Conservation (phyloP, 2,888 invertebrate genomes). For the Slavum lentiscoides region DNA sequence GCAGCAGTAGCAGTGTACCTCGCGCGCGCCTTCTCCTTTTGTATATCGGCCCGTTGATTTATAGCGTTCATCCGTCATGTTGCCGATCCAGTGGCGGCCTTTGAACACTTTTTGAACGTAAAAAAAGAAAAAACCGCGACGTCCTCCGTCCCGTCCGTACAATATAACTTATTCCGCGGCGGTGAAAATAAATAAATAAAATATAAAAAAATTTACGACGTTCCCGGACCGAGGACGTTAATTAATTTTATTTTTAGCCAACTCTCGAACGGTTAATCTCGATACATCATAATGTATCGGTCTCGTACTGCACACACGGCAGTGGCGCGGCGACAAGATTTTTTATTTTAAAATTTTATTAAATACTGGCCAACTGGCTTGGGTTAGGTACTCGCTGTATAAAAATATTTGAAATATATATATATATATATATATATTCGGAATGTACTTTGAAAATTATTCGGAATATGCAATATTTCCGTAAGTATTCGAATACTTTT, state of each 20-base stretch:
- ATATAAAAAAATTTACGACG: not conserved
- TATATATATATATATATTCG: too few relatives aligned
- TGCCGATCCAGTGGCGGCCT: constrained; percentile 20
- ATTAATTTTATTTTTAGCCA: constrained; percentile 23
- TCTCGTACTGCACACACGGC: too few relatives aligned
- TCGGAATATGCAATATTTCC: too few relatives aligned
- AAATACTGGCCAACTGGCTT: too few relatives aligned
- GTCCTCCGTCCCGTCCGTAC: not conserved
- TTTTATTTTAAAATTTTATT: too few relatives aligned
- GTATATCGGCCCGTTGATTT: constrained; percentile 43
- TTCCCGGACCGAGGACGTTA: constrained; percentile 7
- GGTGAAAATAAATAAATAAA: too few relatives aligned
- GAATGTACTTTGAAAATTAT: too few relatives aligned
- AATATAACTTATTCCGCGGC: not conserved
- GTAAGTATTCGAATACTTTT: too few relatives aligned
- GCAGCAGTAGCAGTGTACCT: not conserved
- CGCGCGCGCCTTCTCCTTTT: constrained; percentile 12
- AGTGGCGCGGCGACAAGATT: too few relatives aligned
- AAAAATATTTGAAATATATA: too few relatives aligned
- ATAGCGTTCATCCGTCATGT: constrained; percentile 47
- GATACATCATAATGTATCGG: not conserved
- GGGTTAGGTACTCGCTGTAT: too few relatives aligned
- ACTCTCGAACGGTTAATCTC: constrained; percentile 18
- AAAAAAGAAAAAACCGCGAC: not conserved
- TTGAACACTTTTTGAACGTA: constrained; percentile 43